A percentile compares a stretch with the other conserved stretches of the same genome.
These are phyloP conservation scores for Puma concolor DNA, from an alignment of 2,113 vertebrate species.

Conservation along the genomic window DNA sequence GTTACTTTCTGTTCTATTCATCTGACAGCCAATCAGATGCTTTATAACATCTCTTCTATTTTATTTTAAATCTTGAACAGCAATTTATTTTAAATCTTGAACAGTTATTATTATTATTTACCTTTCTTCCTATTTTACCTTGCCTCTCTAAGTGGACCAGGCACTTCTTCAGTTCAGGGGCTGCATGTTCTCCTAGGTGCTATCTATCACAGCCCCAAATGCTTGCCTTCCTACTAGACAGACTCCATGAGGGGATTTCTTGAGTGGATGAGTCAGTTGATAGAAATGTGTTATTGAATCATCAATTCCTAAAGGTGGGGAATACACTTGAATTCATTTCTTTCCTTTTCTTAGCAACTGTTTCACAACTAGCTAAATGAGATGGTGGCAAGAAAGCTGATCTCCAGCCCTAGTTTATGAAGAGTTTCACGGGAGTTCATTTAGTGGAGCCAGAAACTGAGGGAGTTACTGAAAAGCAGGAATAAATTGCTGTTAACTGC, in stretches of 20 bases:
- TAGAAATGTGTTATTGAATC: neutral
- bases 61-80: neutral
- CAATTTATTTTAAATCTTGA: neutral
- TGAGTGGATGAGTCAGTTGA: neutral
- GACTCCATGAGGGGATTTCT: neutral
- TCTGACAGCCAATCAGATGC: neutral
- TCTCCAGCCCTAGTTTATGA: conserved; percentile 71
- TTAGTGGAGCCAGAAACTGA: neutral
- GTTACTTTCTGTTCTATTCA: neutral
- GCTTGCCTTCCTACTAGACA: neutral
- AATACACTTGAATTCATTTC: neutral
- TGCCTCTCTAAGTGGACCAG: neutral
- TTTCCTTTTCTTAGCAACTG: neutral
- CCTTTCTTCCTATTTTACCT: neutral
- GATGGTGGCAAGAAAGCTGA: conserved; percentile 57
- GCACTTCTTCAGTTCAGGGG: neutral
- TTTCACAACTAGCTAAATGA: conserved; percentile 27
- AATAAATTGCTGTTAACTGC: conserved; percentile 65
- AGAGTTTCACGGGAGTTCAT: conserved; percentile 50
- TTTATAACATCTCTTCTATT: neutral
- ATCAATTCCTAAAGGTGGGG: neutral
- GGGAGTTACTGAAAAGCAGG: conserved; percentile 25
- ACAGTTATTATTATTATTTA: neutral
- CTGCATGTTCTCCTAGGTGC: neutral
- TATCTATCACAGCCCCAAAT: neutral